Evolutionary conservation across 2,888 invertebrate species (phyloP), one percentile per base, ranked within the genome.

Genomic region (Dendrolimus pini): DNA sequence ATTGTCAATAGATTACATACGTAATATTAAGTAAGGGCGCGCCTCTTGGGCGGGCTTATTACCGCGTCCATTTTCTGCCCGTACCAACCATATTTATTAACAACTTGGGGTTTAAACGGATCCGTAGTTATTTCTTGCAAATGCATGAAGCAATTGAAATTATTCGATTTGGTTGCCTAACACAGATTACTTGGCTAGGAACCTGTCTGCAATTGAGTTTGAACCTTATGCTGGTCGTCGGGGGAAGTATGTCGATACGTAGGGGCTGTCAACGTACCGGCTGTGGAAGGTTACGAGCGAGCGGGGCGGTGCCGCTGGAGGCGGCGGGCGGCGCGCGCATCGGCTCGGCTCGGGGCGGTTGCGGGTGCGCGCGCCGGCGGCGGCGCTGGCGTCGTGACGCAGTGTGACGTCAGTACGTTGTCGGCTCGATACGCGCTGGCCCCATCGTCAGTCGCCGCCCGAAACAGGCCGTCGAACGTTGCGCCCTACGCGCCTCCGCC

Each of bases 401-500:
- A 93, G 93, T 93, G 92, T 93, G 93, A 93, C 93, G 93, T 93
- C 93, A 93, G 92, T 92, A 92, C 89, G 92, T 92, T 91, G 92
- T 92, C 92, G 93, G 91, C 92, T 93, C 92, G 89, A 92, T 92
- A 92, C 91, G 90, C 86, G 85, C 87, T 88, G 91, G 89, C 87
- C 87, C 90, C 86, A 85, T 83, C 91, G 87, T 85, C 92, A 91
- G 90, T 92, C 91, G 91, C 91, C 89, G 88, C 88, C 86, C 88
- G 86, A 83, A 81, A 78, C 88, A 85, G 86, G 86, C 86, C 86
- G 82, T 80, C 78, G 82, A 83, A 81, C 80, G 87, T 81, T 85
- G 88, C 85, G 83, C 83, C 80, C 76, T 74, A 74, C 80, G 83
- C 83, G 86, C 82, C 80, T 78, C 81, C 77, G 79, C 78, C 85